Evolutionary conservation across 2,797 vertebrate genomes (phyloP), one percentile per base, ranked within the genome.

Genomic region (Discoglossus pictus): DNA sequence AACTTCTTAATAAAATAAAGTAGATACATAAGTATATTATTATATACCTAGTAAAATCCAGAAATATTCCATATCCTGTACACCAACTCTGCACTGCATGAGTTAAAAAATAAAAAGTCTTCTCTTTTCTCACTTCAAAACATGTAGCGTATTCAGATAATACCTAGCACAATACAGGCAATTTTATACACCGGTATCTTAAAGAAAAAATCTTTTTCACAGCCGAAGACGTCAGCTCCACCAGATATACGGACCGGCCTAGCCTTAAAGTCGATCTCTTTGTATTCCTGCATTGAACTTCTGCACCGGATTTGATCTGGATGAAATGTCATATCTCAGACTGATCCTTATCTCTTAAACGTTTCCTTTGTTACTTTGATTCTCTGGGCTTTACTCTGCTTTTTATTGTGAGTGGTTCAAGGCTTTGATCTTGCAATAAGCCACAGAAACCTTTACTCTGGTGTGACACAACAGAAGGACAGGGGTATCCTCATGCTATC

Each of bases 301-400:
- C 90, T 93, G 88, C 90, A 83, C 88, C 80, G 86, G 92, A 91
- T 93, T 90, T 90, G 89, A 87, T 91, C 82, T 87, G 93, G 93
- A 93, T 96, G 93, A 96, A 95, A 96, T 96, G 93, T 95, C 93
- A 92, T 93, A 95, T 96, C 90, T 90, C 86, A 85, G 91, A 87
- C 90, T 86, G 92, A 96, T 94, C 84, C 88, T 96, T 95, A 96
- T 97, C 95, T 94, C 90, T 91, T 93, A 93, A 97, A 93, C 89
- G 87, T 95, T 93, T 91, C 90, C 92, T 97, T 97, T 96, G 94
- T 96, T 85, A 93, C 93, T 91, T 78, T 83, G 89, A 91, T 88
- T 93, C 92, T 88, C 88, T 88, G 90, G 92, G 91, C 89, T 90
- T 91, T 91, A 73, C 90, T 87, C 85, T 83, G 82, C 80, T 89